Percentiles rank a stretch among this genome's conserved stretches.
These are phyloP conservation scores for Trichechus manatus DNA, from an alignment of 2,113 vertebrate species.

Conservation along the genomic window DNA sequence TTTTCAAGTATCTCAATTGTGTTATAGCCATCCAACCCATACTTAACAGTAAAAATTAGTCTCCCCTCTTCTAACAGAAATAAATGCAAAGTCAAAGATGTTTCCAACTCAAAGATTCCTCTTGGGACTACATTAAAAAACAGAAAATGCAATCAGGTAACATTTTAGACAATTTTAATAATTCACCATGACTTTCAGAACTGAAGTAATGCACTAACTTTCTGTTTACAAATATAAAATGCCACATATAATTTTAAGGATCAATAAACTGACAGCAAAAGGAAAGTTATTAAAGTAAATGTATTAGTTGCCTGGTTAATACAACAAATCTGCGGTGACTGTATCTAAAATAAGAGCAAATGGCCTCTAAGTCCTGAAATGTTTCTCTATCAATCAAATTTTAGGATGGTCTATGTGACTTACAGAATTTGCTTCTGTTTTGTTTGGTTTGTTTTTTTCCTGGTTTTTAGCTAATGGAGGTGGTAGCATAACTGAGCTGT, in stretches of 20 bases:
- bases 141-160: neutral
- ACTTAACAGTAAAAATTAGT: constrained; percentile 38
- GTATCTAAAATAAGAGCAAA: constrained; percentile 13
- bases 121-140: constrained; percentile 31
- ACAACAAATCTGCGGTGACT: constrained; percentile 25
- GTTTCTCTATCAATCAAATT: constrained; percentile 16
- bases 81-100: constrained; percentile 58
- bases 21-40: neutral
- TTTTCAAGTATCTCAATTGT: constrained; percentile 47
- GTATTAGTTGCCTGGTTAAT: constrained; percentile 51
- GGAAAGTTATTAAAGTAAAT: neutral
- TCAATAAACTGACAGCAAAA: constrained; percentile 15
- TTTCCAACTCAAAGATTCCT: constrained; percentile 51
- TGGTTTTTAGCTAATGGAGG: constrained; percentile 29
- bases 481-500: neutral
- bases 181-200: constrained; percentile 26
- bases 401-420: neutral
- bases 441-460: neutral
- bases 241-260: constrained; percentile 40
- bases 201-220: neutral
- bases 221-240: constrained; percentile 33
- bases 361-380: neutral
- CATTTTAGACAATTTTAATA: constrained; percentile 49
- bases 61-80: constrained; percentile 21
- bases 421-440: neutral